Base-by-base conservation (phyloP, 2,797 vertebrate genomes). In the Coregonus sp. region DNA sequence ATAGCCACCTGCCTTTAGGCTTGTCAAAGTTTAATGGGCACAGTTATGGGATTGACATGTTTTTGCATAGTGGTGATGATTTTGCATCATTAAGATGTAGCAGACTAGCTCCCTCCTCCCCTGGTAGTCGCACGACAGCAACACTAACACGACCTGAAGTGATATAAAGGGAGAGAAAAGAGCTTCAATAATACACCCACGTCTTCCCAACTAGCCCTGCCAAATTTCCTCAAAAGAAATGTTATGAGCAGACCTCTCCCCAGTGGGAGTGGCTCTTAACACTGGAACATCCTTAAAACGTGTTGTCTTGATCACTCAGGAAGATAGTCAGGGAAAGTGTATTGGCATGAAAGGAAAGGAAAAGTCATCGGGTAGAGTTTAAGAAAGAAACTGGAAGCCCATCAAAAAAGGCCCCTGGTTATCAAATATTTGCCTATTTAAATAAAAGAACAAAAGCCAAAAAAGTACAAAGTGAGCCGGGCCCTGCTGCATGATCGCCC, bases 261-360 rank as follows among this genome's bases (percentile, higher is more conserved):
- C 78, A 4, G n/a, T 51, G 88, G 80, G 89, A 85, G 81, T n/a
- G 82, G 71, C 14, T 85, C 79, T 83, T 69, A 72, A 84, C 79
- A 82, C 84, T 69, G 66, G 80, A 56, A 75, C 74, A 66, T 81
- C 75, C 73, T 70, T 85, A 83, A 89, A 84, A 71, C 78, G 16
- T 67, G 70, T 76, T 52, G 61, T 84, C 82, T 92, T 92, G 86
- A 92, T 92, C 86, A 85, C 84, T 84, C 78, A 82, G 82, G 56
- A 11, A 40, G 84, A 85, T 89, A 86, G 91, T 89, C 80, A 84
- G 63, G 54, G 50, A 79, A 29, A 75, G 80, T 84, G 4, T 80
- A 89, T 86, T 87, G 86, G 77, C 79, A 80, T 72, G 75, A 86
- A 85, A 85, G 80, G 78, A 80, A 81, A 81, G 72, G 72, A 77